Conservation (phyloP, 2,797 vertebrate species). For the Premnoplex brunnescens region DNA sequence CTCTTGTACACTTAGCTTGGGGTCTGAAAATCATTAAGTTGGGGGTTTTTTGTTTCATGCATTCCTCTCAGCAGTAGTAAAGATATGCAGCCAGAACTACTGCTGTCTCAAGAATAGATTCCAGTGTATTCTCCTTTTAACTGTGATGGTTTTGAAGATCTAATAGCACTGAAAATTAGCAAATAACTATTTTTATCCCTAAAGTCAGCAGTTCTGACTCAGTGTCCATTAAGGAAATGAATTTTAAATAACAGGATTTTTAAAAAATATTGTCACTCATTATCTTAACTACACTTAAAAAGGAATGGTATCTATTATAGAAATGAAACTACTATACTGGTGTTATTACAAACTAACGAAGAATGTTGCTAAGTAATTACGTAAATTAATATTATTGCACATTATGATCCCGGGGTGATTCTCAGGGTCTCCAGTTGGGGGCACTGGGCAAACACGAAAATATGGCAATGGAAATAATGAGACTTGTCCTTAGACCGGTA, state of each 20-base stretch:
- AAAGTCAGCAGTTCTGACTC: constrained; percentile 7
- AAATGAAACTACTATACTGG: neutral
- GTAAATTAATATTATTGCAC: neutral
- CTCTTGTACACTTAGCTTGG: neutral
- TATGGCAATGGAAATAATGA: neutral
- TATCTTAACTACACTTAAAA: neutral
- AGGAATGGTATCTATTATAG: neutral
- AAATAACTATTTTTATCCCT: constrained; percentile 42
- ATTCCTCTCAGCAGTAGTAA: neutral
- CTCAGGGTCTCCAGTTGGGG: constrained; percentile 43
- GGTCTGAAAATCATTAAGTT: neutral
- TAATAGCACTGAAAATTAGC: constrained; percentile 13
- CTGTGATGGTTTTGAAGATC: neutral
- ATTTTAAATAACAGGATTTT: neutral
- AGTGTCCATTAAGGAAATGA: neutral
- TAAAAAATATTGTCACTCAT: neutral
- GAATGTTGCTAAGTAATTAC: neutral
- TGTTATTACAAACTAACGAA: neutral
- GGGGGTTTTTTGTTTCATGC: neutral
- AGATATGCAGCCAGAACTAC: neutral
- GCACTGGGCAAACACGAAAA: constrained; percentile 32
- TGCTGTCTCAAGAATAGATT: neutral
- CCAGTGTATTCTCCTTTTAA: neutral
- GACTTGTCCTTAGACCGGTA: fast-evolving
- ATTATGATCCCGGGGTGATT: neutral